Percentiles rank a stretch among this genome's conserved stretches.
Evolutionary conservation across 2,797 vertebrate species (phyloP).

Genomic region (Coendou prehensilis): DNA sequence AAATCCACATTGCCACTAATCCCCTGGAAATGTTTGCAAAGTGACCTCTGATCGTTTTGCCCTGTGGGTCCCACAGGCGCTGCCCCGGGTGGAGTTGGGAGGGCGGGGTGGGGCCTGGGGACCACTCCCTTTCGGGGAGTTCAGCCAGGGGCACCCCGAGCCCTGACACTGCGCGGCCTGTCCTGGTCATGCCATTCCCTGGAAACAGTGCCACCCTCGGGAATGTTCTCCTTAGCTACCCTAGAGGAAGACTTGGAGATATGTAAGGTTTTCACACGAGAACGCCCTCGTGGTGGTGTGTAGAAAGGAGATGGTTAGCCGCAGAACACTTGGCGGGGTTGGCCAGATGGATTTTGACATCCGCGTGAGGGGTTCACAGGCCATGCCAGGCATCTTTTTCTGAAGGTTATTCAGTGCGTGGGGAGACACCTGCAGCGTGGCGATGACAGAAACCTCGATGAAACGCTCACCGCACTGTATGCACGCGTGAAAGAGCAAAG

Average conservation of each 20-base stretch:
- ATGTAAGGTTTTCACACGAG: not conserved
- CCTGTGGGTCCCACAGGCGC: not conserved
- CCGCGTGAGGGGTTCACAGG: not conserved
- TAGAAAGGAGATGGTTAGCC: constrained; percentile 19
- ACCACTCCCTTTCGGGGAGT: not conserved
- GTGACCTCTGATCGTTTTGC: not conserved
- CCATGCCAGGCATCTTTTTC: not conserved
- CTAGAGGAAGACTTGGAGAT: not conserved
- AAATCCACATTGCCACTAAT: not conserved
- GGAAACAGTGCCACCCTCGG: not conserved
- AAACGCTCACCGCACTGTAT: not conserved
- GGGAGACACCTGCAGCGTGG: not conserved
- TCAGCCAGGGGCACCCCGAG: not conserved
- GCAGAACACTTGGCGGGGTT: not conserved
- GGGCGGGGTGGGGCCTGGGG: too few species aligned
- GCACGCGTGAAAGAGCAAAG: not conserved
- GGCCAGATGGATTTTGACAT: not conserved
- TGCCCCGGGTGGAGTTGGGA: not conserved
- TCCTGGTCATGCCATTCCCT: not conserved
- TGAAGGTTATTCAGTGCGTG: not conserved
- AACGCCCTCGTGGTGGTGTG: not conserved
- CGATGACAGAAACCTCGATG: not conserved
- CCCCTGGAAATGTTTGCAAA: not conserved
- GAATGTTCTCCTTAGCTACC: not conserved
- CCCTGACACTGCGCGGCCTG: not conserved